Conservation (phyloP, 2,888 invertebrate genomes). For the Chloroclysta siterata region DNA sequence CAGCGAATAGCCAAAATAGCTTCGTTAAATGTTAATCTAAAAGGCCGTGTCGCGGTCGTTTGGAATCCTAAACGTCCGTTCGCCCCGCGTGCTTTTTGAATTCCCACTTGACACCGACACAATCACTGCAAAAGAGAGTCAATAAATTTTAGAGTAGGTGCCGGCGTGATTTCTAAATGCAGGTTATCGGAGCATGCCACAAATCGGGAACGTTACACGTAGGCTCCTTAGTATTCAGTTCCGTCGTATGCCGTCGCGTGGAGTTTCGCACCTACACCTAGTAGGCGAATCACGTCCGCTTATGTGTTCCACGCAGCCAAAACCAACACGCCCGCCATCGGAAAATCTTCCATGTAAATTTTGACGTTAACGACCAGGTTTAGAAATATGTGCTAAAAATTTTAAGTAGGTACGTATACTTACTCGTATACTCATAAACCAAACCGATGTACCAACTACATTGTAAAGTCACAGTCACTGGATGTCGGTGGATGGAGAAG, state of each 20-base stretch:
- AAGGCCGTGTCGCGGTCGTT: conserved; percentile 46
- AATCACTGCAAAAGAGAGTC: conserved; percentile 73
- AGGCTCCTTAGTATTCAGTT: conserved; percentile 80
- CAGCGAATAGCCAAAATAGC: conserved; percentile 34
- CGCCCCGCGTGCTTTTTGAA: conserved; percentile 59
- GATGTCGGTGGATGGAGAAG: too few species aligned
- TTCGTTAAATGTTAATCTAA: conserved; percentile 44
- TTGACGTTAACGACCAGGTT: conserved; percentile 81
- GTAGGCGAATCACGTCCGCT: conserved; percentile 81
- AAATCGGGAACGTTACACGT: conserved; percentile 79
- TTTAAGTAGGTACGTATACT: conserved; percentile 51
- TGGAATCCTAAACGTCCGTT: conserved; percentile 61
- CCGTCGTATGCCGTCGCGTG: conserved; percentile 65
- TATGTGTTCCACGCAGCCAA: conserved; percentile 82
- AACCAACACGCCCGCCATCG: conserved; percentile 73
- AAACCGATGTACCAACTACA: too few species aligned
- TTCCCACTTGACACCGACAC: conserved; percentile 58
- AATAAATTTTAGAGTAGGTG: conserved; percentile 78
- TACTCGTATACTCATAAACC: not conserved
- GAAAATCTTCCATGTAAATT: conserved; percentile 83
- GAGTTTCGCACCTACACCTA: conserved; percentile 68
- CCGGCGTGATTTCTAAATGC: conserved; percentile 82
- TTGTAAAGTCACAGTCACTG: too few species aligned
- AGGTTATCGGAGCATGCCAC: conserved; percentile 83
- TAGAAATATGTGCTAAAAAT: conserved; percentile 76